These are phyloP conservation scores for Steinernema khuongi DNA, from an alignment of 1,140 invertebrate genomes.

Conservation along the genomic window DNA sequence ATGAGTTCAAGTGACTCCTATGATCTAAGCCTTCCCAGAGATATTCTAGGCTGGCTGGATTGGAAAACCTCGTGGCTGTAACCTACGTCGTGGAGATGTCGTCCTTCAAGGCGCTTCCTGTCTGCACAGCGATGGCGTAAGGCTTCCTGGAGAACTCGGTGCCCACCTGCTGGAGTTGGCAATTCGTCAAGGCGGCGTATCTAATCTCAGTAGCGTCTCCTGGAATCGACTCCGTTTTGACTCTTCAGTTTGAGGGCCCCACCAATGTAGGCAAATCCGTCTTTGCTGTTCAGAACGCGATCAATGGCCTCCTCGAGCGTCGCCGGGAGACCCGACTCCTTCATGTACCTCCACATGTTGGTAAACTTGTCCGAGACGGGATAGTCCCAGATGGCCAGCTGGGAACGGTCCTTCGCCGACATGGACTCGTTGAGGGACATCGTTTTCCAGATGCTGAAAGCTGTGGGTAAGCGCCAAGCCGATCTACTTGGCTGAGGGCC, in stretches of 20 bases:
- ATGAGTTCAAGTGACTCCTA: no score
- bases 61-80: slow-evolving; percentile 56
- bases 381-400: slow-evolving; percentile 95
- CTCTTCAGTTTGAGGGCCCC: slow-evolving; percentile 26
- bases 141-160: slow-evolving; percentile 94
- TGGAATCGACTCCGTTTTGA: slow-evolving; percentile 55
- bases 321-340: slow-evolving; percentile 75
- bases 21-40: slow-evolving; percentile 24
- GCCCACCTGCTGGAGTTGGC: slow-evolving; percentile 79
- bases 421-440: slow-evolving; percentile 90
- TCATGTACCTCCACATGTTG: slow-evolving; percentile 96
- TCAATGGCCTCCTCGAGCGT: slow-evolving; percentile 72
- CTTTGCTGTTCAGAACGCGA: slow-evolving; percentile 72
- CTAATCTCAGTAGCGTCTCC: slow-evolving; percentile 86
- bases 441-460: slow-evolving; percentile 85
- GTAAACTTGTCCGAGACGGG: slow-evolving; percentile 93
- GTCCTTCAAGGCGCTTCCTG: slow-evolving; percentile 75
- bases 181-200: slow-evolving; percentile 78
- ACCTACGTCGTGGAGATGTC: slow-evolving; percentile 64
- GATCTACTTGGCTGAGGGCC: slow-evolving; percentile 55
- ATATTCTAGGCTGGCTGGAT: no score
- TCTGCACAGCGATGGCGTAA: slow-evolving; percentile 89
- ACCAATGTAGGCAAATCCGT: slow-evolving; percentile 86
- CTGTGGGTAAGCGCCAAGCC: background rate
- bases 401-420: slow-evolving; percentile 77